A percentile compares a stretch with the other conserved stretches of the same genome.
Conservation (phyloP, 2,888 invertebrate genomes). For the Exocentrus adspersus region DNA sequence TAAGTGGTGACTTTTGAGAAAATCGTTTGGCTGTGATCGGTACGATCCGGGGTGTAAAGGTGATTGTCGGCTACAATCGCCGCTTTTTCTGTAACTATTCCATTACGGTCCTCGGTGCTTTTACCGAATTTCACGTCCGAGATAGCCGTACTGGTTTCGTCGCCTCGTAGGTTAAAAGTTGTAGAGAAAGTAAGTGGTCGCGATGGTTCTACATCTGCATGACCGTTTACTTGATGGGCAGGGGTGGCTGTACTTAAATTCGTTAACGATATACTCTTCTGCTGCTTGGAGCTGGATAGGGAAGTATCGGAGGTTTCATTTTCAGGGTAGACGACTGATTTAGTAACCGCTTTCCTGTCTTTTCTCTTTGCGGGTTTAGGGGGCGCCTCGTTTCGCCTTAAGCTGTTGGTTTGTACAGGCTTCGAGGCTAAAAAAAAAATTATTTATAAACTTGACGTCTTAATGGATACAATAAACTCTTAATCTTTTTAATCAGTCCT, state of each 20-base stretch:
- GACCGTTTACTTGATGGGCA: background rate
- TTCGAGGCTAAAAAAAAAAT: constrained; percentile 7
- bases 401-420: constrained; percentile 1
- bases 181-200: background rate
- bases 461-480: too few relatives aligned
- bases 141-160: background rate
- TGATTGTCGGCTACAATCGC: constrained; percentile 16
- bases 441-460: background rate
- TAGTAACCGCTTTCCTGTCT: constrained; percentile 11
- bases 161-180: background rate
- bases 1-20: background rate
- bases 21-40: background rate
- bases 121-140: background rate
- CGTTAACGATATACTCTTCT: constrained; percentile 6
- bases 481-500: background rate
- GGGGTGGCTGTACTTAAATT: constrained; percentile 3
- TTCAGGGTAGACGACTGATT: constrained; percentile 6
- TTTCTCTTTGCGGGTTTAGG: background rate
- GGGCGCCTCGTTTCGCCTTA: constrained; percentile 19
- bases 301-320: background rate
- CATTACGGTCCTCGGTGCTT: background rate
- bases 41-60: background rate
- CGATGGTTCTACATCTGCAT: background rate
- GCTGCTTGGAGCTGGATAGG: background rate
- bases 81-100: constrained; percentile 6